Conservation (phyloP, 2,797 vertebrate genomes). For the Poecilia gillii region DNA sequence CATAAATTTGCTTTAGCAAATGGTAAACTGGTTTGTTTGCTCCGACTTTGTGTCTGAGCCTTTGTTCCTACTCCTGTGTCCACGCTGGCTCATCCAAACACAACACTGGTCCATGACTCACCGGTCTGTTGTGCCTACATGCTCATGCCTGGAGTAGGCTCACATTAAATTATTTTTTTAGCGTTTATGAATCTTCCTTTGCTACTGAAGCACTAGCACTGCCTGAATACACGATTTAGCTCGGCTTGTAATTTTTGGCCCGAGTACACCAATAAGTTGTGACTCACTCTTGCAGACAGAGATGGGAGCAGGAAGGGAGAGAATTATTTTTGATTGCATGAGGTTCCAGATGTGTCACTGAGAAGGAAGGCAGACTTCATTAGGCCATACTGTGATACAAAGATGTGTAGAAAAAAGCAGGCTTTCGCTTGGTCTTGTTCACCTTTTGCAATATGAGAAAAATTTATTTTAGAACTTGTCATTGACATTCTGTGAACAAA, state of each 20-base stretch:
- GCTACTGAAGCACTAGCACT: constrained; percentile 40
- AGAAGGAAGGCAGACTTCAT: constrained; percentile 47
- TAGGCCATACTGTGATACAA: constrained; percentile 31
- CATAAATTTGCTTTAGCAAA: constrained; percentile 17
- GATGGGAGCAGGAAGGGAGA: constrained; percentile 28
- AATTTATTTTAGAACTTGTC: not conserved
- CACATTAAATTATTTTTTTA: constrained; percentile 35
- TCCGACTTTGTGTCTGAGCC: constrained; percentile 31
- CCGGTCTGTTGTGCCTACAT: constrained; percentile 58
- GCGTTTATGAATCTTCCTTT: constrained; percentile 49
- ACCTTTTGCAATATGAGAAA: not conserved
- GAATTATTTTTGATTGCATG: constrained; percentile 52
- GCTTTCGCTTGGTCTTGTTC: not conserved
- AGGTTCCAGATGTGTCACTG: constrained; percentile 44
- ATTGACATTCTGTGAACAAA: not conserved
- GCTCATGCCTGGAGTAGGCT: constrained; percentile 54
- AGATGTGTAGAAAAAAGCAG: constrained; percentile 32
- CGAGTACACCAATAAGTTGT: constrained; percentile 48
- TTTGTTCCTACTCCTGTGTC: constrained; percentile 37
- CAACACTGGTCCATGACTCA: constrained; percentile 46
- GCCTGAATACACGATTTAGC: constrained; percentile 57
- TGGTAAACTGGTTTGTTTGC: constrained; percentile 8
- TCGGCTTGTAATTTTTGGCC: constrained; percentile 62
- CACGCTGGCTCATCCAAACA: constrained; percentile 24
- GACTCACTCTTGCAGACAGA: constrained; percentile 63